A percentile compares a stretch with the other conserved stretches of the same genome.
phyloP scores from a whole-genome alignment of 2,888 invertebrate species.

The Pterostichus niger region DNA sequence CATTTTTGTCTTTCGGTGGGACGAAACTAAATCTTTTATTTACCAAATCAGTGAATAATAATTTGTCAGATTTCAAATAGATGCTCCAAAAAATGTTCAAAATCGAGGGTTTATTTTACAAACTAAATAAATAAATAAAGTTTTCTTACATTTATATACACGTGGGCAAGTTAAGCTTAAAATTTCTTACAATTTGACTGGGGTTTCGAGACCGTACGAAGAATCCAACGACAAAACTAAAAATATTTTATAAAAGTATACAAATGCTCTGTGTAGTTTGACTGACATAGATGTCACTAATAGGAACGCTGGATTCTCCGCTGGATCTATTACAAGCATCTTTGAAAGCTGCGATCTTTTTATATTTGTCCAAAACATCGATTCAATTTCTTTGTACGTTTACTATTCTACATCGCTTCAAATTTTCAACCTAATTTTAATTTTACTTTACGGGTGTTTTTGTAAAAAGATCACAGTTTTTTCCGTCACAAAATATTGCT shows the following conservation, averaged over 20 bases:
- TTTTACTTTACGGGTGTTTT: constrained; percentile 5
- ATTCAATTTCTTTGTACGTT: constrained; percentile 46
- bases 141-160: constrained; percentile 66
- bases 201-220: constrained; percentile 51
- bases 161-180: constrained; percentile 67
- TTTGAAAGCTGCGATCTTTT: neutral
- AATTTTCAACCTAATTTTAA: constrained; percentile 11
- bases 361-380: constrained; percentile 21
- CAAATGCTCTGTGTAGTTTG: constrained; percentile 30
- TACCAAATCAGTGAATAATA: constrained; percentile 39
- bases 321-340: constrained; percentile 22
- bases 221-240: constrained; percentile 32
- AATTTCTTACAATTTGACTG: constrained; percentile 63
- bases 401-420: constrained; percentile 21
- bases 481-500: constrained; percentile 22
- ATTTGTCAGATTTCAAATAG: constrained; percentile 28
- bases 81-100: constrained; percentile 39
- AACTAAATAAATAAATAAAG: constrained; percentile 66
- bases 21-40: constrained; percentile 55
- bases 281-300: constrained; percentile 11
- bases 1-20: constrained; percentile 66
- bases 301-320: constrained; percentile 34
- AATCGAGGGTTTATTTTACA: constrained; percentile 58
- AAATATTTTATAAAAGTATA: constrained; percentile 65
- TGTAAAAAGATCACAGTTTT: neutral